phyloP scores from a whole-genome alignment of 2,113 vertebrate genomes.

The Ardeotis arabs region DNA sequence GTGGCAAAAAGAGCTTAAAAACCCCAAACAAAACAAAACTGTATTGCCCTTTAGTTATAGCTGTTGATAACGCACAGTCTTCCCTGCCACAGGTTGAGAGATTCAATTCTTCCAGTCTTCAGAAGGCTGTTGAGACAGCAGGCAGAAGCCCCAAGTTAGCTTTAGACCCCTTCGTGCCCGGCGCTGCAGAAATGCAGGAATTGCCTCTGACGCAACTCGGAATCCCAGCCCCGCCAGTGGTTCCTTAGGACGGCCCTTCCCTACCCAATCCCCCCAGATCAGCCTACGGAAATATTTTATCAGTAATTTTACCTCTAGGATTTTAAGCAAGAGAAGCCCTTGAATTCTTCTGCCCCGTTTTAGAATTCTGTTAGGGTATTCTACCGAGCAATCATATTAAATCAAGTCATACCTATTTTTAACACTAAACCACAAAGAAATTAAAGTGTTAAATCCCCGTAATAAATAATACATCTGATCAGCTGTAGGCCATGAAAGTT shows the following conservation, averaged over 20 bases:
- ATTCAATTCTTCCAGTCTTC: neutral
- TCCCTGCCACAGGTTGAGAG: neutral
- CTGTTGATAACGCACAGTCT: neutral
- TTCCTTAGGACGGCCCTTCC: neutral
- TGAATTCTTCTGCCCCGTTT: neutral
- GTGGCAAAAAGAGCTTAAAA: neutral
- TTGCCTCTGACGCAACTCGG: fast-evolving
- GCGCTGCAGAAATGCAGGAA: neutral
- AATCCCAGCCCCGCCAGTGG: neutral
- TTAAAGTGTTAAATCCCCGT: neutral
- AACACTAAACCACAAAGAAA: neutral
- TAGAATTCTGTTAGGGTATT: neutral
- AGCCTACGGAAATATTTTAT: neutral
- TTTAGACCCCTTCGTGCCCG: neutral
- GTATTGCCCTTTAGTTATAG: neutral
- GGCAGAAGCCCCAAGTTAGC: neutral
- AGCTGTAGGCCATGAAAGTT: constrained; percentile 5
- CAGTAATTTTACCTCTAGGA: neutral
- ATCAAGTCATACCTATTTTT: neutral
- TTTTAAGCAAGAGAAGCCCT: neutral
- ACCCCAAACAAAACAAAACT: neutral
- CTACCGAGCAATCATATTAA: neutral
- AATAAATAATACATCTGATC: neutral
- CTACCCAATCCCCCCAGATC: neutral
- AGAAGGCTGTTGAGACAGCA: neutral